Evolutionary conservation across 2,113 vertebrate species (phyloP).

Genomic region (Hydrochoerus hydrochaeris): DNA sequence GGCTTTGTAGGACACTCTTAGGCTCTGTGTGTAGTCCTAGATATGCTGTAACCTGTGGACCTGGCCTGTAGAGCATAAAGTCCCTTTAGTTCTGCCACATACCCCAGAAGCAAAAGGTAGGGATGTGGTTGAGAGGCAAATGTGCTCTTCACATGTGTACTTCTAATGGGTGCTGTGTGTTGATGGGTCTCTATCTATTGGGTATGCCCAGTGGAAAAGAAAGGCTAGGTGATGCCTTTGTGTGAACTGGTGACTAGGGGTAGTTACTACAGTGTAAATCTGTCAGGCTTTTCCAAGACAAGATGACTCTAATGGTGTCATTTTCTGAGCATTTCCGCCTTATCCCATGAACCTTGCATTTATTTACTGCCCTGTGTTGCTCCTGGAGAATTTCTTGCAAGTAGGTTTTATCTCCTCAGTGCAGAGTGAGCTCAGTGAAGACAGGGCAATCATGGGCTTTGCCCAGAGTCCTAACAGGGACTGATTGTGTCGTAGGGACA

Average conservation of each 20-base stretch:
- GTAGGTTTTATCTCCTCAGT: not conserved
- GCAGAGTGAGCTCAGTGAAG: not conserved
- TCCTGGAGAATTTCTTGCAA: not conserved
- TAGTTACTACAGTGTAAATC: not conserved
- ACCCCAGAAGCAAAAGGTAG: not conserved
- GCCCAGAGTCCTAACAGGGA: not conserved
- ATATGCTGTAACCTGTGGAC: not conserved
- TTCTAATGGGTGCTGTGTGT: not conserved
- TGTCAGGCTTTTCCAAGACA: not conserved
- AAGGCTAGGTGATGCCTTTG: not conserved
- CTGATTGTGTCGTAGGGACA: not conserved
- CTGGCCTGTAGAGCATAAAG: not conserved
- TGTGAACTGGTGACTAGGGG: not conserved
- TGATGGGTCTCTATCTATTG: not conserved
- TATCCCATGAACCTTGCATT: not conserved
- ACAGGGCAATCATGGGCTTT: not conserved
- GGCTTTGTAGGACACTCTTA: not conserved
- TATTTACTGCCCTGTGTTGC: not conserved
- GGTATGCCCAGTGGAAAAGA: not conserved
- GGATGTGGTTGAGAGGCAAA: not conserved
- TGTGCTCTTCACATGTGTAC: rapidly evolving
- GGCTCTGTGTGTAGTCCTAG: not conserved
- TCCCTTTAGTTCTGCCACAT: not conserved
- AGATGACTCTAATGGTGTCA: not conserved
- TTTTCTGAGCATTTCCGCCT: not conserved